Base-by-base conservation (phyloP, 2,113 vertebrate genomes). In the Percina caprodes region DNA sequence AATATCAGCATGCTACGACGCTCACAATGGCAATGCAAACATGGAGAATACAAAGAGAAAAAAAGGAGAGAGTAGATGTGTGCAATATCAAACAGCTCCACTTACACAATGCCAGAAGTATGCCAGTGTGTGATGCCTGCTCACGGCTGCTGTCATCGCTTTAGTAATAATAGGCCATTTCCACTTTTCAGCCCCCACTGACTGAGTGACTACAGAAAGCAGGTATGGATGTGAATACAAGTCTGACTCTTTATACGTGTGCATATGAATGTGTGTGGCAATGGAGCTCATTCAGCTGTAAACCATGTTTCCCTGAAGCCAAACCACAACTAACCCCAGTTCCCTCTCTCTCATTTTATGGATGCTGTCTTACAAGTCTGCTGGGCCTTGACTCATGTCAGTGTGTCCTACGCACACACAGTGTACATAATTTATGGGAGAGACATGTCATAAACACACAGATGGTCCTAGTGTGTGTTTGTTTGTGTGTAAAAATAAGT, bases 81-180 rank as follows among this genome's bases (percentile, higher is more conserved):
- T 62, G 56, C 21, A 46, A 58, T 62, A 69, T 8, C 63, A n/a
- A 60, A 39, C 56, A 33, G 61, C n/a, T 77, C 55, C 42, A 45
- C 49, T 86, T 79, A 90, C 86, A 35, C 59, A 83, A 67, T 69
- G 54, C 49, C 65, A 82, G 59, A 83, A 73, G 84, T 86, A 91
- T 91, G 88, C 48, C 84, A 70, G 72, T 54, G 67, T 86, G 77
- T 73, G 42, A 86, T 82, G 71, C 79, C 85, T 79, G 75, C 88
- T 85, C 85, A 80, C 45, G 21, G 69, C 48, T 69, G 76, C 85
- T 91, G 88, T 93, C 89, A 92, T 93, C 89, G 13, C 86, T 81
- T 84, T 79, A 16, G 56, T 94, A 94, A 94, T 94, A 90, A 94
- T 68, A 93, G 83, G 49, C 45, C 49, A 77, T 82, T 88, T 92